Evolutionary conservation across 1,140 invertebrate genomes (phyloP), one percentile per base, ranked within the genome.

Genomic region (Dinothrombium tinctorium): DNA sequence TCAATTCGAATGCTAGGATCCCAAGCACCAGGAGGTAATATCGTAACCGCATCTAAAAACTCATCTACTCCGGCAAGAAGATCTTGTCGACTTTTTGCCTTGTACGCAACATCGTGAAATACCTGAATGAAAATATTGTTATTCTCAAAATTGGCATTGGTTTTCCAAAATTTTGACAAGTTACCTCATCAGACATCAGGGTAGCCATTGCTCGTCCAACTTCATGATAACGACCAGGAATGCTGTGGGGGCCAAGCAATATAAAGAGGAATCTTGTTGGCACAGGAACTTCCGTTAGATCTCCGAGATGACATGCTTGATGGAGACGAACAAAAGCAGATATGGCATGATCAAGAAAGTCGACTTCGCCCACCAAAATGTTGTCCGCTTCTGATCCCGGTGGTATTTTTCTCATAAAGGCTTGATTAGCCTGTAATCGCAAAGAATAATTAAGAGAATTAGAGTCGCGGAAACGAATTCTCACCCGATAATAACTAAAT

Each of bases 121-220:
- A 98, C 81, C 64, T 67, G 43, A 9, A 50, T 33, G 17, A 17
- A 26, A 26, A 49, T 17, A 11, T 21, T 21, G 12, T 49, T 15
- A 20, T 25, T 33, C 20, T 36, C 20, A 28, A 23, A 28, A 7
- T n/a, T 47, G n/a, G 37, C 9, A 41, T 44, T 12, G 17, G 14
- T 9, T 29, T 29, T 9, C 9, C 9, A 29, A 14, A 29, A 9
- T 29, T 9, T 33, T 28, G 28, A 29, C 3, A 22, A 39, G 45
- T 46, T 40, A 67, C 61, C 67, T 96, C 89, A 61, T 96, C 90
- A n/a, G 86, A 89, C 82, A 98, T 92, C 4, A 98, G 61, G 0
- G 90, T 96, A n/a, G 87, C 86, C 74, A 96, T 92, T 3, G 89
- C 86, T 46, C 90, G 66, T 4, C 92, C 92, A 44, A 96, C 89